Evolutionary conservation across 2,888 invertebrate species (phyloP), one percentile per base, ranked within the genome.

Genomic region (Lochmaea capreae): DNA sequence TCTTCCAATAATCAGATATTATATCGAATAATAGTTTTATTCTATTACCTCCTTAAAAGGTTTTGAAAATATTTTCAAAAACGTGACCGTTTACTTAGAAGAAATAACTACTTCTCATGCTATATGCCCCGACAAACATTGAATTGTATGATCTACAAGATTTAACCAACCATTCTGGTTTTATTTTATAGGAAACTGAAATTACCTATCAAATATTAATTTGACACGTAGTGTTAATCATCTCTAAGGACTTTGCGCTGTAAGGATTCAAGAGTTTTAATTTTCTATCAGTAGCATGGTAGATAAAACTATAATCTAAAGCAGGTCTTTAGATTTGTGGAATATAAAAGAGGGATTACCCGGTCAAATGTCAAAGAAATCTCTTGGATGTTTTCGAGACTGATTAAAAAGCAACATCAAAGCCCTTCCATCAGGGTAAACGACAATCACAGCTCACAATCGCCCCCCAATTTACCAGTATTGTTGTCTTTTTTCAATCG

Each of bases 371-470:
- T 87, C 86, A 87, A 87, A 87, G 87, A 84, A 62, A 86, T 84
- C 84, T 83, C 82, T 84, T 81, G 84, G 81, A 84, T 85, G 83
- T 81, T 77, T 86, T 85, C 84, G 83, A 82, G 85, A 83, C 86
- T 86, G 86, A 87, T 87, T 87, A 87, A 87, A 87, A 87, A 86
- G 86, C 85, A 85, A 86, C 86, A 85, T 87, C 86, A 87, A 86
- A 86, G 81, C 80, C 83, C 78, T 80, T 77, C 81, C 79, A 80
- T 81, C 69, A 81, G 85, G 84, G 85, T 85, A 85, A 86, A 86
- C 86, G 87, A 87, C 87, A 87, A 87, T 87, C 87, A 86, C 84
- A 81, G 81, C 80, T 85, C 84, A 87, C 86, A 87, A 87, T 86
- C 86, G 85, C 83, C 83, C 86, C 86, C 86, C 86, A 86, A 86